Conservation (phyloP, 2,797 vertebrate genomes). For the Otolemur crassicaudatus region DNA sequence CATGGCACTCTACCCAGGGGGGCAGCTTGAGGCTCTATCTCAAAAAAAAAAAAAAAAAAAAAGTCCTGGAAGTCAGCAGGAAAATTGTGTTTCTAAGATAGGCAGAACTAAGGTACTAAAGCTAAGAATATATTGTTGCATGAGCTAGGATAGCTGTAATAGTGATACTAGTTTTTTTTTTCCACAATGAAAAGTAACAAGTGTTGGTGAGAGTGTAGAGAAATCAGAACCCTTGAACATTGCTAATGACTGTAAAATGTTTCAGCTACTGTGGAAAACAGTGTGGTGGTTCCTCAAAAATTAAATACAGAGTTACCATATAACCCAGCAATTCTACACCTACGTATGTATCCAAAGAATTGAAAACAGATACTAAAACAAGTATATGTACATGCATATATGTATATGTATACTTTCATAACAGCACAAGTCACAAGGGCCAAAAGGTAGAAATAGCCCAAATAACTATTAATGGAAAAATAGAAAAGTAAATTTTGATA, state of each 20-base stretch:
- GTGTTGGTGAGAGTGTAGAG: background rate
- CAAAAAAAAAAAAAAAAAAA: background rate
- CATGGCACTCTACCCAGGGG: no score
- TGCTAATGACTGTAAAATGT: background rate
- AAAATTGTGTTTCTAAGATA: no score
- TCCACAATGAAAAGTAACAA: slow-evolving; percentile 12
- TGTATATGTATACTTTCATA: background rate
- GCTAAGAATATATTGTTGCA: no score
- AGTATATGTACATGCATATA: background rate
- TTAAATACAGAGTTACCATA: background rate
- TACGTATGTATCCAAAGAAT: background rate
- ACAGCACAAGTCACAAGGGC: background rate
- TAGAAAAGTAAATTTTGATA: background rate
- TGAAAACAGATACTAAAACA: slow-evolving; percentile 36
- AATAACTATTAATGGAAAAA: background rate
- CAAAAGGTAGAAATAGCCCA: background rate
- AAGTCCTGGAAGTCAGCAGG: no score
- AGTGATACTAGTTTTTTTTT: no score
- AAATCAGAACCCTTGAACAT: background rate
- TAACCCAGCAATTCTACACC: background rate
- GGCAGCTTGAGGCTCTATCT: no score
- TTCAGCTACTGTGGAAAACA: slow-evolving; percentile 11
- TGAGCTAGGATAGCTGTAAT: no score
- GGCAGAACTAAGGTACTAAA: no score
- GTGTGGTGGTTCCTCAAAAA: background rate